Conservation (phyloP, 2,113 vertebrate species). For the Rhea pennata region DNA sequence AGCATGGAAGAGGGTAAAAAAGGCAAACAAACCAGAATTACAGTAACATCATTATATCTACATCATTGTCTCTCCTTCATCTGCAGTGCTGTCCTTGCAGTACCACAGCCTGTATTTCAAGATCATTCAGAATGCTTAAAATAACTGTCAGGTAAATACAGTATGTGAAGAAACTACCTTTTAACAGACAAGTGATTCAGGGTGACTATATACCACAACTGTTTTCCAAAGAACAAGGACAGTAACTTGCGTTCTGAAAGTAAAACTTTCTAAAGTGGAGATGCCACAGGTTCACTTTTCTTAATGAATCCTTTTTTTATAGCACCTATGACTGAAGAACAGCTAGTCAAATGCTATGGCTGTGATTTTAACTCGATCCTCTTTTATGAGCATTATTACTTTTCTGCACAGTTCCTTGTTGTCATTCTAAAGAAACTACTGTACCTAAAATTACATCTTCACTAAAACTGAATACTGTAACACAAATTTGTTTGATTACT, state of each 20-base stretch:
- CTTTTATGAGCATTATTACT: background rate
- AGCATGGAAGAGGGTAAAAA: background rate
- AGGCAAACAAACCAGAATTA: background rate
- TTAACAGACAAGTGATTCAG: background rate
- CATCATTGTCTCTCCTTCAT: background rate
- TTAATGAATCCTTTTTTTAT: background rate
- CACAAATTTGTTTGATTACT: background rate
- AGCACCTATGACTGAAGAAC: background rate
- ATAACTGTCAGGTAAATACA: background rate
- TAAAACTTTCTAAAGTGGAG: background rate
- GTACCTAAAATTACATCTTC: background rate
- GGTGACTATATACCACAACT: background rate
- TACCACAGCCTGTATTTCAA: background rate
- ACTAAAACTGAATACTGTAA: background rate
- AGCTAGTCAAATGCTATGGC: background rate
- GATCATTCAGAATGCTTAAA: background rate
- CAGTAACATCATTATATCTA: background rate
- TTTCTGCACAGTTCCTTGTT: background rate
- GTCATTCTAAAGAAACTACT: background rate
- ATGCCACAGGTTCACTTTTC: background rate
- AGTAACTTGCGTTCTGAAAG: background rate
- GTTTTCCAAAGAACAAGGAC: background rate
- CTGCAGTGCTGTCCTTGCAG: background rate
- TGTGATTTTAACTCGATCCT: background rate
- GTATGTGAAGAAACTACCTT: background rate